These are phyloP conservation scores for Grallaria varia DNA, from an alignment of 2,113 vertebrate species.

Conservation along the genomic window DNA sequence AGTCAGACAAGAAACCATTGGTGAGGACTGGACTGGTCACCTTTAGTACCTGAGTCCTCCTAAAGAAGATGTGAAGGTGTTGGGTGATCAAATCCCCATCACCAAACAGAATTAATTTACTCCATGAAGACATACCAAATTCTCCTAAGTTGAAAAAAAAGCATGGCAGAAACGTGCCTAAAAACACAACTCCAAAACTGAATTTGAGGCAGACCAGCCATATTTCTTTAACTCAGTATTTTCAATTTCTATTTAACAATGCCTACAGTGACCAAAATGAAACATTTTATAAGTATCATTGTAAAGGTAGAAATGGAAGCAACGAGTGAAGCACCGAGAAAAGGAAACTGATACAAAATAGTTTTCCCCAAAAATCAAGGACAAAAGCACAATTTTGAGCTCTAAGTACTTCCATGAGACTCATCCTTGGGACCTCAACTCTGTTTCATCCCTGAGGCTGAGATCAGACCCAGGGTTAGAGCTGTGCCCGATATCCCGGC, in stretches of 20 bases:
- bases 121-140: neutral
- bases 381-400: neutral
- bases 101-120: neutral
- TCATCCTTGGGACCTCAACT: neutral
- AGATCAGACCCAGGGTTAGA: neutral
- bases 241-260: neutral
- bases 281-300: neutral
- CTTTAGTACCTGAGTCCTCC: neutral
- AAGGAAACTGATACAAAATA: fast-evolving
- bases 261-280: fast-evolving
- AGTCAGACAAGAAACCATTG: neutral
- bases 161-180: neutral
- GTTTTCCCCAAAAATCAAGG: neutral
- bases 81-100: neutral
- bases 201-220: neutral
- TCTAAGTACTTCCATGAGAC: neutral
- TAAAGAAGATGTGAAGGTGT: neutral
- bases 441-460: neutral
- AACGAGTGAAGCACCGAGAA: neutral
- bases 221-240: neutral
- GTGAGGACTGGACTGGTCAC: neutral
- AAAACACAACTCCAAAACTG: neutral
- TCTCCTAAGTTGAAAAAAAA: neutral
- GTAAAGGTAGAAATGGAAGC: neutral
- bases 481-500: fast-evolving